Percentiles rank a stretch among this genome's conserved stretches.
These are phyloP conservation scores for Micronycteris hirsuta DNA, from an alignment of 2,113 vertebrate species.

Conservation along the genomic window DNA sequence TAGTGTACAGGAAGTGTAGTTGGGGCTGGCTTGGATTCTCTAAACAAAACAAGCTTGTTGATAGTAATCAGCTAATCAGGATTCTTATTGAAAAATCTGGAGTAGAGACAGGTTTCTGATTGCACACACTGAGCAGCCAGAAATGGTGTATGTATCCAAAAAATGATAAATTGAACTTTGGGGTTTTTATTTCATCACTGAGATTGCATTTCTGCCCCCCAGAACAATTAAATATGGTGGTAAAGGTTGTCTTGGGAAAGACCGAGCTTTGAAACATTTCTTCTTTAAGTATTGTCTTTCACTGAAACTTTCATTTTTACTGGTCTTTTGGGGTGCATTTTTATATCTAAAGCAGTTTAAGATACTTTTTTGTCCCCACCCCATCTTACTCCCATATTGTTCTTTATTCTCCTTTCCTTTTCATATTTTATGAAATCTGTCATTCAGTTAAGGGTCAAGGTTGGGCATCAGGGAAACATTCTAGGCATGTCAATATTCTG, in stretches of 20 bases:
- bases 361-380: background rate
- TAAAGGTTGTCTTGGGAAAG: conserved; percentile 45
- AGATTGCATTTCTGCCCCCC: conserved; percentile 52
- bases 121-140: background rate
- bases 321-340: background rate
- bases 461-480: background rate
- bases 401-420: conserved; percentile 19
- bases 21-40: background rate
- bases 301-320: conserved; percentile 41
- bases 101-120: conserved; percentile 4
- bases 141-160: background rate
- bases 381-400: background rate
- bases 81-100: conserved; percentile 31
- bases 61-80: background rate
- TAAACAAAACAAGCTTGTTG: background rate
- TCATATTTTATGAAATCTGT: conserved; percentile 28
- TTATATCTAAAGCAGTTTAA: conserved; percentile 7
- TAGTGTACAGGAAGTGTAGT: background rate
- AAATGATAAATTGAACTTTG: background rate
- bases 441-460: background rate
- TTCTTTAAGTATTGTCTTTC: conserved; percentile 55
- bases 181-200: conserved; percentile 51
- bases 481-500: background rate
- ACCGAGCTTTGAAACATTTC: conserved; percentile 44
- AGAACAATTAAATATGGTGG: conserved; percentile 50